Percentiles rank a stretch among this genome's conserved stretches.
Evolutionary conservation across 1,140 invertebrate genomes (phyloP).

Genomic region (Caenorhabditis briggsae): DNA sequence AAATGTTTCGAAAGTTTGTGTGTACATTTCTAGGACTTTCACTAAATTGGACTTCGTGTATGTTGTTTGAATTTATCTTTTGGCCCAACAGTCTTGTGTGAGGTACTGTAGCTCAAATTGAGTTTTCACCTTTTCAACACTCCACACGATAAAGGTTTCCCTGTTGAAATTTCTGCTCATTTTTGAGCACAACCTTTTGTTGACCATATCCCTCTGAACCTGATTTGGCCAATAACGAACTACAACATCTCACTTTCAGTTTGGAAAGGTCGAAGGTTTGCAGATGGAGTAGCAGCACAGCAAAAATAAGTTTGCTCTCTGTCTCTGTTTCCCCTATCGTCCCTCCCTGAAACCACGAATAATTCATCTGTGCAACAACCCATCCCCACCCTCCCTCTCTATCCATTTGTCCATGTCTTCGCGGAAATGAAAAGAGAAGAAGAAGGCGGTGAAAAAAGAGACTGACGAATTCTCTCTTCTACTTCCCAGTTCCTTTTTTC

Average conservation of each 20-base stretch:
- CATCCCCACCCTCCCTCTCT: conserved; percentile 8
- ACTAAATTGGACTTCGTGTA: too few species aligned
- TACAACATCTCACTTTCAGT: background rate
- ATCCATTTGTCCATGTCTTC: conserved; percentile 37
- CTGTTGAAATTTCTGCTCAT: background rate
- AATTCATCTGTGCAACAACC: conserved; percentile 48
- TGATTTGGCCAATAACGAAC: conserved; percentile 42
- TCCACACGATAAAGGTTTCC: too few species aligned
- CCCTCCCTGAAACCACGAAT: conserved; percentile 14
- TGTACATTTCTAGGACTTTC: background rate
- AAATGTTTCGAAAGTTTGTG: background rate
- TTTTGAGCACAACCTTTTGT: background rate
- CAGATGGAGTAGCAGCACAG: background rate
- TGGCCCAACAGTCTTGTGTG: too few species aligned
- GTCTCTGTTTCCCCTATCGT: background rate
- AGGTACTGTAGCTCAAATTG: too few species aligned
- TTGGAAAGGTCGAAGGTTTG: conserved; percentile 48
- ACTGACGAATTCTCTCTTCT: conserved; percentile 5
- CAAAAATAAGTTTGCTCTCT: conserved; percentile 18
- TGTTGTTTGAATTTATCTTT: too few species aligned
- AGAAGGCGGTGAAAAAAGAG: background rate
- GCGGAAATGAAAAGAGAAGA: conserved; percentile 31
- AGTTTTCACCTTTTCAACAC: too few species aligned
- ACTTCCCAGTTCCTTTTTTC: background rate
- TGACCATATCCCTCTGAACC: background rate